Percentiles rank a stretch among this genome's conserved stretches.
phyloP scores from a whole-genome alignment of 2,888 invertebrate genomes.

The Caenorhabditis parvicauda region DNA sequence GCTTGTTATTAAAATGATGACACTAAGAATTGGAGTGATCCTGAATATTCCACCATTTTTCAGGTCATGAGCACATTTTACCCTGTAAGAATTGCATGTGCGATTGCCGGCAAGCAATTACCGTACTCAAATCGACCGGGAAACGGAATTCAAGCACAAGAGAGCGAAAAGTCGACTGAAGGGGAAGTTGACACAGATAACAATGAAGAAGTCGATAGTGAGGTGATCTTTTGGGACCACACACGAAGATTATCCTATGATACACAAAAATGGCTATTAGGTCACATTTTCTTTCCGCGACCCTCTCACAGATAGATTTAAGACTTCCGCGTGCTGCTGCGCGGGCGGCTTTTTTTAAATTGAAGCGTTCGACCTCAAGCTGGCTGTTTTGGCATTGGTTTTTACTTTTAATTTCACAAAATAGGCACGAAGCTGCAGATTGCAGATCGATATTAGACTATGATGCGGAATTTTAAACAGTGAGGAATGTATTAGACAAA shows the following conservation, averaged over 20 bases:
- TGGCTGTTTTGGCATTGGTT: background rate
- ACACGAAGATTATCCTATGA: too few species aligned
- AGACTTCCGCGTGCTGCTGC: too few species aligned
- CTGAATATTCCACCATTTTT: background rate
- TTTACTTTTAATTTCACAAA: background rate
- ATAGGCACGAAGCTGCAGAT: too few species aligned
- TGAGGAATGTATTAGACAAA: background rate
- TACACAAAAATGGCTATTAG: too few species aligned
- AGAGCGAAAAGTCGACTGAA: background rate
- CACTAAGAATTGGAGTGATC: background rate
- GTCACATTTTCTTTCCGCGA: too few species aligned
- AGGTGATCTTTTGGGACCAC: too few species aligned
- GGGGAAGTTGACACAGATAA: background rate
- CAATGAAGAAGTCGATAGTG: too few species aligned
- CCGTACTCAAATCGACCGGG: constrained; percentile 14
- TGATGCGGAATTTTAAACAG: background rate
- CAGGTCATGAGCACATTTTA: constrained; percentile 23
- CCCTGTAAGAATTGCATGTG: constrained; percentile 28
- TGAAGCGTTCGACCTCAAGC: too few species aligned
- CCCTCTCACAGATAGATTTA: too few species aligned
- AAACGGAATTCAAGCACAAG: constrained; percentile 11
- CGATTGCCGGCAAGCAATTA: constrained; percentile 13
- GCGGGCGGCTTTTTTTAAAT: too few species aligned
- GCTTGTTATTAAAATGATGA: too few species aligned
- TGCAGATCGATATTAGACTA: too few species aligned